phyloP scores from a whole-genome alignment of 1,140 invertebrate species.

The Parapsyche elsis region DNA sequence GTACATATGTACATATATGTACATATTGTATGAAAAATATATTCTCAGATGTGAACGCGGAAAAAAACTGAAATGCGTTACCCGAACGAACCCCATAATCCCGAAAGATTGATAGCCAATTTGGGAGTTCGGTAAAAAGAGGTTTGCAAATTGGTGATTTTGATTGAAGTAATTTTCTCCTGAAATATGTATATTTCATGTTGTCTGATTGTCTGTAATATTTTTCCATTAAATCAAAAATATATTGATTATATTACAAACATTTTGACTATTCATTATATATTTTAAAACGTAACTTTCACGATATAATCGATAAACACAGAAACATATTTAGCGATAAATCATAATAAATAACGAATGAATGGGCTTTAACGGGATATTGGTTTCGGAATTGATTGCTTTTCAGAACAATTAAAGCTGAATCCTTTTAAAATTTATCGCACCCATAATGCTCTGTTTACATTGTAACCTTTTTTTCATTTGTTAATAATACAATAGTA shows the following conservation, averaged over 20 bases:
- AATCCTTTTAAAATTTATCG: conserved; percentile 1
- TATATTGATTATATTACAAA: neutral
- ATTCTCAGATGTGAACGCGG: neutral
- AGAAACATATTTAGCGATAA: too few species aligned
- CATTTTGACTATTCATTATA: too few species aligned
- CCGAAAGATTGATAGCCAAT: conserved; percentile 16
- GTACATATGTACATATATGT: neutral
- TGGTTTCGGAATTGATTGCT: conserved; percentile 17
- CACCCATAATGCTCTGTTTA: neutral
- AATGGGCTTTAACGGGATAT: conserved; percentile 1
- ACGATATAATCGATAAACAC: too few species aligned
- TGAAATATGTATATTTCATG: neutral
- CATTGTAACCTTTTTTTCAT: neutral
- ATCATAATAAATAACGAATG: neutral
- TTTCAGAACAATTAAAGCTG: neutral
- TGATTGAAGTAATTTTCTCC: neutral
- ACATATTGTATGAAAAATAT: neutral
- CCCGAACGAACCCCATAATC: neutral
- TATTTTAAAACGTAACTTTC: too few species aligned
- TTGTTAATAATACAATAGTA: too few species aligned
- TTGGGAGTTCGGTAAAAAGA: neutral
- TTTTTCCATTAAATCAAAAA: neutral
- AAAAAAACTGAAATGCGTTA: conserved; percentile 5
- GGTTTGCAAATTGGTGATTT: conserved; percentile 14
- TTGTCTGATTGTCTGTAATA: too few species aligned